A percentile compares a stretch with the other conserved stretches of the same genome.
phyloP scores from a whole-genome alignment of 1,140 invertebrate species.

The Drosophila tani region DNA sequence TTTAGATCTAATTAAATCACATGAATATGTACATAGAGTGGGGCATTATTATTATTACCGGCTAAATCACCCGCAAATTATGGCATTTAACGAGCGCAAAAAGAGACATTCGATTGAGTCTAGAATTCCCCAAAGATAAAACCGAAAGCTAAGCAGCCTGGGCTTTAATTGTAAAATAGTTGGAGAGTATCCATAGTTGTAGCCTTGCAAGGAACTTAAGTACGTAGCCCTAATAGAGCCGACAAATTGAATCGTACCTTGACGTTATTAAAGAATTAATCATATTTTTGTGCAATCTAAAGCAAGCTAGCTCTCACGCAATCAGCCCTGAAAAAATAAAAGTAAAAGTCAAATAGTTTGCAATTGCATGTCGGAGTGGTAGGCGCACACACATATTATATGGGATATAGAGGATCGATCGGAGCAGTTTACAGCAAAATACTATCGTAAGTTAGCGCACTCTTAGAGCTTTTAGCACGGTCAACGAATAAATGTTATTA shows the following conservation, averaged over 20 bases:
- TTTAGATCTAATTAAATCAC: slow-evolving; percentile 41
- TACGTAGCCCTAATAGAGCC: slow-evolving; percentile 43
- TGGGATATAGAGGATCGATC: slow-evolving; percentile 17
- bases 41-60: slow-evolving; percentile 28
- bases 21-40: slow-evolving; percentile 53
- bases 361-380: slow-evolving; percentile 25
- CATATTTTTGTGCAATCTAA: slow-evolving; percentile 53
- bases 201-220: slow-evolving; percentile 27
- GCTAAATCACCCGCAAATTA: slow-evolving; percentile 69
- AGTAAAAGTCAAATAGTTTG: slow-evolving; percentile 28
- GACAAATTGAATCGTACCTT: slow-evolving; percentile 65
- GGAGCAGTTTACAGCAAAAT: slow-evolving; percentile 32
- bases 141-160: slow-evolving; percentile 20
- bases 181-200: slow-evolving; percentile 41
- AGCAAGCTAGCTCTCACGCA: slow-evolving; percentile 38
- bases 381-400: slow-evolving; percentile 50
- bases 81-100: slow-evolving; percentile 78
- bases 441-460: slow-evolving; percentile 72
- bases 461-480: slow-evolving; percentile 79
- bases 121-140: slow-evolving; percentile 3
- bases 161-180: slow-evolving; percentile 58
- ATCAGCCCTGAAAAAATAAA: slow-evolving; percentile 20
- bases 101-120: slow-evolving; percentile 56
- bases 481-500: slow-evolving; percentile 79
- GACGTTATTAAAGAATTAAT: slow-evolving; percentile 49